phyloP scores from a whole-genome alignment of 1,140 invertebrate genomes.

The Drosophila neocordata region DNA sequence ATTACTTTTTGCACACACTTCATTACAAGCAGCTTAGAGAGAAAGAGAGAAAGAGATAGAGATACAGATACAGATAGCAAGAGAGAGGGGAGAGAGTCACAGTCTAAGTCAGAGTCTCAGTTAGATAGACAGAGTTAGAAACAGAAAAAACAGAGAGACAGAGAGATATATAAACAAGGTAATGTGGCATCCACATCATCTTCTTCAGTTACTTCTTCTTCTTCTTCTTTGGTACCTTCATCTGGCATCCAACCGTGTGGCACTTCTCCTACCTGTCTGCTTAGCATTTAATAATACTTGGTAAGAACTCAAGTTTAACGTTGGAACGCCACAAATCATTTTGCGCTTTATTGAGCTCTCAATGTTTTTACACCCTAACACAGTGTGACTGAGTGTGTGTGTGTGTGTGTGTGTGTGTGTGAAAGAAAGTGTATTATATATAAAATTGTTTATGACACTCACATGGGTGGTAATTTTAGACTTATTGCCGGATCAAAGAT shows the following conservation, averaged over 20 bases:
- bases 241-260: slow-evolving; percentile 11
- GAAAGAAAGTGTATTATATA: neutral
- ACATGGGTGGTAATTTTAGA: no score
- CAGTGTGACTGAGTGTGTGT: no score
- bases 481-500: no score
- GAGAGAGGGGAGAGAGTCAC: no score
- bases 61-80: no score
- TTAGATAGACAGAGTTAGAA: slow-evolving; percentile 19
- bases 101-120: slow-evolving; percentile 19
- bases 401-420: no score
- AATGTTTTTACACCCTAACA: slow-evolving; percentile 27
- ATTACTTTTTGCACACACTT: slow-evolving; percentile 72
- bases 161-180: slow-evolving; percentile 18
- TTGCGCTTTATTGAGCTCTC: slow-evolving; percentile 61
- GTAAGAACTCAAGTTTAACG: slow-evolving; percentile 28
- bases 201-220: no score
- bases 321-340: slow-evolving; percentile 48
- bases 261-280: slow-evolving; percentile 14
- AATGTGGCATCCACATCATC: slow-evolving; percentile 12
- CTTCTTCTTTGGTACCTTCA: slow-evolving; percentile 34
- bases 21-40: slow-evolving; percentile 69
- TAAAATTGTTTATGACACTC: neutral
- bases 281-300: slow-evolving; percentile 49
- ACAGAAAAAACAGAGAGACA: slow-evolving; percentile 19
- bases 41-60: no score